phyloP scores from a whole-genome alignment of 2,113 vertebrate species.

The Dryoscopus gambensis region DNA sequence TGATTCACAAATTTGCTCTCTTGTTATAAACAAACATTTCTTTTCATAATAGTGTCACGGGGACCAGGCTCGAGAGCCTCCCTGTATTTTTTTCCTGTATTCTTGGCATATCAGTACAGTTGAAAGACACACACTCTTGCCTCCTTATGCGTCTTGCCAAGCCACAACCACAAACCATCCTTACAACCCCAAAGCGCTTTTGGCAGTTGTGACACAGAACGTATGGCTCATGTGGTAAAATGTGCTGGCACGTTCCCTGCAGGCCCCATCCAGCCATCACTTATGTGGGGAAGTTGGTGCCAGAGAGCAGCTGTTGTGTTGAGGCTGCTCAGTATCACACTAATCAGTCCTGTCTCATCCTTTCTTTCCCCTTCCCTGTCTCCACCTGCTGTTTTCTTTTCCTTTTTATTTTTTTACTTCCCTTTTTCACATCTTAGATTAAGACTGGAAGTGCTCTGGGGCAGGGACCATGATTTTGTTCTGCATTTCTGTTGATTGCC shows the following conservation, averaged over 20 bases:
- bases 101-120: conserved; percentile 8
- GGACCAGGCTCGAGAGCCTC: neutral
- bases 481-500: neutral
- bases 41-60: neutral
- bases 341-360: conserved; percentile 11
- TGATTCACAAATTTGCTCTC: conserved; percentile 27
- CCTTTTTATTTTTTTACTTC: neutral
- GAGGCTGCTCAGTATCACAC: neutral
- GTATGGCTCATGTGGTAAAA: conserved; percentile 61
- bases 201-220: conserved; percentile 62
- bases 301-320: conserved; percentile 42
- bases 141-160: conserved; percentile 38
- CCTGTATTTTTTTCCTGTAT: neutral
- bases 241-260: conserved; percentile 29
- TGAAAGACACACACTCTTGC: conserved; percentile 31
- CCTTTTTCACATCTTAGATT: neutral
- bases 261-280: conserved; percentile 14
- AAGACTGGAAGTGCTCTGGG: neutral
- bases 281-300: neutral
- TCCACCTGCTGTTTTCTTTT: conserved; percentile 50
- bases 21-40: conserved; percentile 40
- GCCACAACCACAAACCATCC: conserved; percentile 52
- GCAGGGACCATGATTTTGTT: neutral
- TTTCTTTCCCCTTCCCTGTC: conserved; percentile 4
- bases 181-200: conserved; percentile 25